Base-by-base conservation (phyloP, 2,797 vertebrate genomes). In the Eulemur rubriventer region DNA sequence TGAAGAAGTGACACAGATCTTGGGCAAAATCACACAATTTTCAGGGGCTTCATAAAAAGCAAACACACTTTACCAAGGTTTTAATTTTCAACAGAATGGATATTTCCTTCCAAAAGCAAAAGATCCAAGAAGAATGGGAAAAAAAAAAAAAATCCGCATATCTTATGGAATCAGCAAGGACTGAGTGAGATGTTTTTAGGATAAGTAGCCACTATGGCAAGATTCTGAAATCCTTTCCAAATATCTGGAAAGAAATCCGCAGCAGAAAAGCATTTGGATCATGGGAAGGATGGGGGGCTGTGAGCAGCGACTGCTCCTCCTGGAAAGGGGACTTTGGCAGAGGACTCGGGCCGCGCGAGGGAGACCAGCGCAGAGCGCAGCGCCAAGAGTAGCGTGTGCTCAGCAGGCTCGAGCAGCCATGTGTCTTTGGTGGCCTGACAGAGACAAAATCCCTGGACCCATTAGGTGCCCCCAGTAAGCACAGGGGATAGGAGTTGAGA, bases 331-430 rank as follows among this genome's bases (percentile, higher is more conserved):
- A 26, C 26, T n/a, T 26, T 3, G 2, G 28, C 61, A 28, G 63
- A 48, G 61, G n/a, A 11, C 80, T 38, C 16, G 1, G 30, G 67
- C 52, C 11, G 65, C 8, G 0, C 0, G 9, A 6, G 9, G 33
- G 52, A 12, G 30, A 9, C 28, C 18, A 1, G 50, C 28, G 28
- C 0, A 0, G 22, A 46, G 0, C 9, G 48, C 6, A 6, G 18
- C 1, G 7, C 4, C 61, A 18, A 22, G 38, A 0, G 2, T 1
- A 6, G 65, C 22, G 0, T 0, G 0, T 18, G 46, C n/a, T 0
- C 0, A 7, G 30, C 1, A 3, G 57, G 9, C 2, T 35, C 43
- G 2, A 0, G 7, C 26, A 18, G 80, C 57, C n/a, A 9, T 0
- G 8, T 3, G 12, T 33, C 7, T 22, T 9, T 11, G 11, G 26